phyloP scores from a whole-genome alignment of 2,888 invertebrate genomes.

The Ganaspis brasiliensis region DNA sequence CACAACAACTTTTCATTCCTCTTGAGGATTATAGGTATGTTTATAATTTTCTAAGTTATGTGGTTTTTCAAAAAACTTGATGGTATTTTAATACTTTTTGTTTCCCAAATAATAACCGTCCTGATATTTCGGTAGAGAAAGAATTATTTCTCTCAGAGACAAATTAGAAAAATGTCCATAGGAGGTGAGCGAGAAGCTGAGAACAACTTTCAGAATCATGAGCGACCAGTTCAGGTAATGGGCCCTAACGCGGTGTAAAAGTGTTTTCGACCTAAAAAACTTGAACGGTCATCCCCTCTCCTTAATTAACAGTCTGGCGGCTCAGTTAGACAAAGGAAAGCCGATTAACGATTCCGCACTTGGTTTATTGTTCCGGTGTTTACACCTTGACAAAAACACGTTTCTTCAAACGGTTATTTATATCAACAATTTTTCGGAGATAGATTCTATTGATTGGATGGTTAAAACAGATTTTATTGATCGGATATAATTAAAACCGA shows the following conservation, averaged over 20 bases:
- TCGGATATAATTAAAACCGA: no score
- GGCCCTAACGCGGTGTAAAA: conserved; percentile 68
- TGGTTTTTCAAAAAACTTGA: no score
- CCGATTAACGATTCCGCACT: conserved; percentile 11
- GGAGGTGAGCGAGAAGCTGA: background rate
- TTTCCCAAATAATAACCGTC: no score
- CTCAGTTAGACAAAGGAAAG: conserved; percentile 35
- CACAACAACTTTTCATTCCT: no score
- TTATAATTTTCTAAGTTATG: background rate
- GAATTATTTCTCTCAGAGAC: background rate
- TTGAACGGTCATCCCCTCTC: background rate
- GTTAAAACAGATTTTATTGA: no score
- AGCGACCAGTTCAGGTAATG: conserved; percentile 59
- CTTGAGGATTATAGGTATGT: no score
- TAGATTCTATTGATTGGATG: no score
- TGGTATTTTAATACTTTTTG: no score
- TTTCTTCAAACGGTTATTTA: no score
- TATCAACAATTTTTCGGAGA: no score
- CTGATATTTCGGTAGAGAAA: background rate
- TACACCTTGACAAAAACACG: background rate
- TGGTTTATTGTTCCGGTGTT: conserved; percentile 19
- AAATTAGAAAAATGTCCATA: background rate
- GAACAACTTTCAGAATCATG: conserved; percentile 15
- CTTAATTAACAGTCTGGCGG: conserved; percentile 38
- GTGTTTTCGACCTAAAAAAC: conserved; percentile 63